These are phyloP conservation scores for Stomatorhinus walkeri DNA, from an alignment of 2,797 vertebrate species.

Conservation along the genomic window DNA sequence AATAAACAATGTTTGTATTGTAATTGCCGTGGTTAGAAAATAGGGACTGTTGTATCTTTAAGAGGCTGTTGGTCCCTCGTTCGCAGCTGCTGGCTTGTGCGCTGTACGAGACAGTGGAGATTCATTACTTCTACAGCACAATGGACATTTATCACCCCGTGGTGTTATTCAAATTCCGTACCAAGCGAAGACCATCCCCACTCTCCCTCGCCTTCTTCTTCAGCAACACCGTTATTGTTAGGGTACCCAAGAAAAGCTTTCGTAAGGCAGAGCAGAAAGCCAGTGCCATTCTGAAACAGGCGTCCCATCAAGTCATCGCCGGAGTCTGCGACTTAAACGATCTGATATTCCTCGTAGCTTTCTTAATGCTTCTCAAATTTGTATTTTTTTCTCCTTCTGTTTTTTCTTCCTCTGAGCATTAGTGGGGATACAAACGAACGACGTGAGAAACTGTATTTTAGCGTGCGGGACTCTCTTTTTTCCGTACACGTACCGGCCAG, in stretches of 20 bases:
- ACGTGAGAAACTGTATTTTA: conserved; percentile 37
- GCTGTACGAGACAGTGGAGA: conserved; percentile 90
- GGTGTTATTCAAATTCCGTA: conserved; percentile 99
- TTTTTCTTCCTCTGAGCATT: conserved; percentile 32
- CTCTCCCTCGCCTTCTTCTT: conserved; percentile 71
- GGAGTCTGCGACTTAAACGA: conserved; percentile 34
- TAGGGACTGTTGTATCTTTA: conserved; percentile 90
- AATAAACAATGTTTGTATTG: conserved; percentile 72
- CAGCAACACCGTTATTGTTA: conserved; percentile 82
- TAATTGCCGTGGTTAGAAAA: conserved; percentile 63
- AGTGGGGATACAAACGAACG: conserved; percentile 43
- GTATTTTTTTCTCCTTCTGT: conserved; percentile 30
- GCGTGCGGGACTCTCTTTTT: conserved; percentile 38
- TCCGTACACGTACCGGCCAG: conserved; percentile 32
- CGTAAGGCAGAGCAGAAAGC: conserved; percentile 56
- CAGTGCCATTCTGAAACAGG: conserved; percentile 60
- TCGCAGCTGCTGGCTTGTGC: conserved; percentile 82
- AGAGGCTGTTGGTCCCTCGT: conserved; percentile 87
- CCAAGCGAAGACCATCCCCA: conserved; percentile 94
- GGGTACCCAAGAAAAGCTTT: conserved; percentile 74
- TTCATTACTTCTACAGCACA: conserved; percentile 98
- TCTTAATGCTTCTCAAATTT: conserved; percentile 22
- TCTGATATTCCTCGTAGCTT: conserved; percentile 36
- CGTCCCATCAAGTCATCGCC: conserved; percentile 50
- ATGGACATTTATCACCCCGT: conserved; percentile 99